Conservation (phyloP, 2,113 vertebrate species). For the Thunnus maccoyii region DNA sequence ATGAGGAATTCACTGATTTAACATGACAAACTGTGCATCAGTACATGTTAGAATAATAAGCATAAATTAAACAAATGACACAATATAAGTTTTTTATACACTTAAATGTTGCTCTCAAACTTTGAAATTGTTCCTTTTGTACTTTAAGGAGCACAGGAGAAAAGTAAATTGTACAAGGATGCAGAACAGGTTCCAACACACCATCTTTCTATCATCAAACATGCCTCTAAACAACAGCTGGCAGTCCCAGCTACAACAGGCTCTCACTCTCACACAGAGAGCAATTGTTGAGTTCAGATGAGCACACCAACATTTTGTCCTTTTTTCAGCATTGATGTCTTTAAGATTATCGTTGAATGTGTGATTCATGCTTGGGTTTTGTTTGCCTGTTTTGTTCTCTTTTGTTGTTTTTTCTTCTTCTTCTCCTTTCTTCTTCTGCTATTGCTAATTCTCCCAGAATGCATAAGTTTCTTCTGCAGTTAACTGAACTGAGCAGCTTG, state of each 20-base stretch:
- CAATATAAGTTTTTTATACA: not conserved
- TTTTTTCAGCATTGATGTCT: not conserved
- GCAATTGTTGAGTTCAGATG: not conserved
- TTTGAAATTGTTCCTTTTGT: no score
- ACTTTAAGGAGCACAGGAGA: not conserved
- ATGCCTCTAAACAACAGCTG: not conserved
- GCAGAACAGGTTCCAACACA: not conserved
- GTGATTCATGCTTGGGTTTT: not conserved
- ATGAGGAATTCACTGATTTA: not conserved
- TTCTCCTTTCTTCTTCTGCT: not conserved
- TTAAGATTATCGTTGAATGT: constrained; percentile 3
- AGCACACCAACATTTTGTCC: not conserved
- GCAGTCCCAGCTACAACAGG: not conserved
- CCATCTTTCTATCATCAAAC: not conserved
- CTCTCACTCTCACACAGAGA: not conserved
- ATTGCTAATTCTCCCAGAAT: constrained; percentile 1
- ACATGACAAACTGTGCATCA: no score
- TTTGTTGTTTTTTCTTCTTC: not conserved
- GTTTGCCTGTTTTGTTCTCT: not conserved
- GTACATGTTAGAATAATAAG: not conserved
- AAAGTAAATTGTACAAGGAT: not conserved
- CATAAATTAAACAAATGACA: not conserved
- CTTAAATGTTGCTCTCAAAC: no score
- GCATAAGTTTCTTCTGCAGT: not conserved
- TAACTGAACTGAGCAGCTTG: not conserved